phyloP scores from a whole-genome alignment of 2,888 invertebrate genomes.

The Rotaria magnacalcarata region DNA sequence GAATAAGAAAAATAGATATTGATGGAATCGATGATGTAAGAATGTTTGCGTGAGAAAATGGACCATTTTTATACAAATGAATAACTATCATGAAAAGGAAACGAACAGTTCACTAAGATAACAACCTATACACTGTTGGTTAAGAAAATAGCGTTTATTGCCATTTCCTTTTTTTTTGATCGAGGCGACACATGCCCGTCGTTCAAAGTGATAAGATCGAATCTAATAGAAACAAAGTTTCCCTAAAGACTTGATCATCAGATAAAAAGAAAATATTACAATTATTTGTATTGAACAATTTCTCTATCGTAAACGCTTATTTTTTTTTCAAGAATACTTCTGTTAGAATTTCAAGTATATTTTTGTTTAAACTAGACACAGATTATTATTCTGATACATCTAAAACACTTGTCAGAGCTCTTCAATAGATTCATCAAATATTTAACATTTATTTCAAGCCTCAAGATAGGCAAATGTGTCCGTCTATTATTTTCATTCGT shows the following conservation, averaged over 20 bases:
- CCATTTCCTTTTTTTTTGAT: slow-evolving; percentile 20
- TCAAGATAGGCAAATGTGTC: neutral
- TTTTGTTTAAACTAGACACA: neutral
- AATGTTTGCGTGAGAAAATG: slow-evolving; percentile 14
- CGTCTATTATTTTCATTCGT: neutral
- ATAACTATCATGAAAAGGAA: slow-evolving; percentile 18
- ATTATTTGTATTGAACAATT: too few species aligned
- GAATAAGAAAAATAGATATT: neutral
- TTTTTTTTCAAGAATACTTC: neutral
- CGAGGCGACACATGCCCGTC: slow-evolving; percentile 14
- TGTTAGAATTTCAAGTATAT: neutral
- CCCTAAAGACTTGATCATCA: neutral
- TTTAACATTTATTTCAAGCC: neutral
- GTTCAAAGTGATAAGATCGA: slow-evolving; percentile 5
- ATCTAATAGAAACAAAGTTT: neutral
- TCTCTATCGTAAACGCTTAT: neutral
- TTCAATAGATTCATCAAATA: neutral
- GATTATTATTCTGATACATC: neutral
- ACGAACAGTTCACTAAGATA: slow-evolving; percentile 6
- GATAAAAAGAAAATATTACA: neutral
- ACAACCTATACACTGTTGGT: neutral
- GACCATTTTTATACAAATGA: slow-evolving; percentile 3
- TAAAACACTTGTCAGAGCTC: neutral
- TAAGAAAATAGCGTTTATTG: slow-evolving; percentile 18
- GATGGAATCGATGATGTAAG: neutral